Conservation (phyloP, 2,113 vertebrate species). For the Otocyon megalotis region DNA sequence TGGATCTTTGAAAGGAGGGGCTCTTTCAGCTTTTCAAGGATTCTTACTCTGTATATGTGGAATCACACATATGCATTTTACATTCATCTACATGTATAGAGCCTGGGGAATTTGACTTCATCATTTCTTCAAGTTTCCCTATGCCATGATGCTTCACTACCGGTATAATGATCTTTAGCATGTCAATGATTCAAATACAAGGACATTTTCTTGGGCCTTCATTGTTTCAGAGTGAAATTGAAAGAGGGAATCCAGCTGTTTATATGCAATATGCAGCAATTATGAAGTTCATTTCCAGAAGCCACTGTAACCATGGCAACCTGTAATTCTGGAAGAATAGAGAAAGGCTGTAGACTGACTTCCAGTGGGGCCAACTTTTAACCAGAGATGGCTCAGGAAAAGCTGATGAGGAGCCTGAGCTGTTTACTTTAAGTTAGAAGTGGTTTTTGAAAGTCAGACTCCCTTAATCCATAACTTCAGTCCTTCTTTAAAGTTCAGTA, state of each 20-base stretch:
- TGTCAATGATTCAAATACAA: slow-evolving; percentile 81
- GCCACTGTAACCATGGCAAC: slow-evolving; percentile 79
- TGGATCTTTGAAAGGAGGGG: neutral
- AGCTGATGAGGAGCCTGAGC: slow-evolving; percentile 38
- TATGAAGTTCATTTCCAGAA: slow-evolving; percentile 87
- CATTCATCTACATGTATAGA: slow-evolving; percentile 60
- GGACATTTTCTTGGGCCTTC: slow-evolving; percentile 80
- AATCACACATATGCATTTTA: slow-evolving; percentile 44
- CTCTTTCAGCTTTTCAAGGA: neutral
- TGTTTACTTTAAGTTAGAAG: slow-evolving; percentile 73
- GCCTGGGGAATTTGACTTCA: slow-evolving; percentile 27
- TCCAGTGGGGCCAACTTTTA: slow-evolving; percentile 56
- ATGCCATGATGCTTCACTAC: slow-evolving; percentile 54
- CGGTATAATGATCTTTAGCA: slow-evolving; percentile 75
- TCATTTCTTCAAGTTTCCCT: slow-evolving; percentile 66
- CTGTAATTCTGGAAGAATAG: slow-evolving; percentile 75
- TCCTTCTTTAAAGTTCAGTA: slow-evolving; percentile 77
- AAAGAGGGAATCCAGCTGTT: slow-evolving; percentile 85
- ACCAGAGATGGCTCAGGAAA: slow-evolving; percentile 54
- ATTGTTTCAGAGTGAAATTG: slow-evolving; percentile 81
- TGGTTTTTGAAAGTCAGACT: slow-evolving; percentile 68
- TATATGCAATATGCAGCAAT: slow-evolving; percentile 84
- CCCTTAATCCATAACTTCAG: slow-evolving; percentile 74
- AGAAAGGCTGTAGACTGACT: slow-evolving; percentile 67
- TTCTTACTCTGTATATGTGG: slow-evolving; percentile 24